Base-by-base conservation (phyloP, 2,888 invertebrate genomes). In the Polydrusus cervinus region DNA sequence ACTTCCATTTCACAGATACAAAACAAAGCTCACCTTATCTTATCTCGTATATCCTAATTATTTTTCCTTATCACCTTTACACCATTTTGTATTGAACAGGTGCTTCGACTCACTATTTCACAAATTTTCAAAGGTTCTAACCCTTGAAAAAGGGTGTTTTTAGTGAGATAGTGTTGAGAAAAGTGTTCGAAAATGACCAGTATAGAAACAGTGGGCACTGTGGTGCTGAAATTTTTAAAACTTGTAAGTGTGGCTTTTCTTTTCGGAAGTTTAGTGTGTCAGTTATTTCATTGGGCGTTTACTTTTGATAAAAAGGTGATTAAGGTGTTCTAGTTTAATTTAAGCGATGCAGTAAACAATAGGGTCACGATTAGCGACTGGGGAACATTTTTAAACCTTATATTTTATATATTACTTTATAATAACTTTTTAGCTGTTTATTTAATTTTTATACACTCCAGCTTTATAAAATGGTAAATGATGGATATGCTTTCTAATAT, bases 211-310 rank as follows among this genome's bases (percentile, higher is more conserved):
- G 93, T 95, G 81, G 95, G 93, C 78, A 92, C 94, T 72, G 92
- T 95, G 76, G 92, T 94, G 86, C 91, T 95, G 83, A 95, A 95
- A 90, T 88, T 92, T 74, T 89, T 95, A 73, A 96, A 95, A 90
- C 88, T 95, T 91, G 95, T 95, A 89, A 93, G 93, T 90, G 85
- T 53, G 49, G 34, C 16, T 34, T n/a, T n/a, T n/a, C n/a, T 18
- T 68, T n/a, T 60, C 18, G 11, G 18, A 51, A 5, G 20, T 53
- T 61, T 62, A 14, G 43, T 8, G 73, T 40, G 20, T 8, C 38
- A 9, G 16, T 71, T 45, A 71, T 10, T 67, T 62, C 14, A 30
- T n/a, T 74, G 74, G 74, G 75, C 71, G 75, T 72, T 61, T 67
- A 65, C 66, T 61, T 55, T 45, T 30, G 30, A n/a, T 25, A 40